phyloP scores from a whole-genome alignment of 2,888 invertebrate species.

The Phragmatobia fuliginosa region DNA sequence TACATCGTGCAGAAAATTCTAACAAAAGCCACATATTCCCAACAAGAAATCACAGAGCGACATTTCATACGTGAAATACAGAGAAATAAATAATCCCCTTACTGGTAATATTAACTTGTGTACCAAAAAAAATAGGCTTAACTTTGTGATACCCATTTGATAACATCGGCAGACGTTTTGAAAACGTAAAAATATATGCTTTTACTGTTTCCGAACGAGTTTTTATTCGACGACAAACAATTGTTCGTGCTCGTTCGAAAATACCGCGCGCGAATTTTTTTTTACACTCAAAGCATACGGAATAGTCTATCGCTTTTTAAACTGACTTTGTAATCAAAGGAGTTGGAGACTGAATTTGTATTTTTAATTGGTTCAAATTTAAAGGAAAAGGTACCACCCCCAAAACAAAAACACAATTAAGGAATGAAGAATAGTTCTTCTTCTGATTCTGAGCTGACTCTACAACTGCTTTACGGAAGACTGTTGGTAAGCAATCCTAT shows the following conservation, averaged over 20 bases:
- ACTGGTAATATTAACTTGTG: constrained; percentile 33
- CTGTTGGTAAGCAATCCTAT: neutral
- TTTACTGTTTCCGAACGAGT: constrained; percentile 31
- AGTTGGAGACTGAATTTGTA: too few species aligned
- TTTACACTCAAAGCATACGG: neutral
- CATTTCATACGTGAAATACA: constrained; percentile 1
- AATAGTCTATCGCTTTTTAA: neutral
- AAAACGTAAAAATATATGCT: constrained; percentile 31
- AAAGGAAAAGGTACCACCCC: too few species aligned
- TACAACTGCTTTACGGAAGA: neutral
- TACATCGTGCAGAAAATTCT: constrained; percentile 5
- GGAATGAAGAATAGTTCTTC: neutral
- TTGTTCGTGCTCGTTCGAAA: neutral
- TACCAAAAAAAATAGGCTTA: constrained; percentile 24
- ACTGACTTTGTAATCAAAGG: neutral
- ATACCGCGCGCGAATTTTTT: neutral
- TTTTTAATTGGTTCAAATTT: too few species aligned
- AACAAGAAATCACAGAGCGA: constrained; percentile 1
- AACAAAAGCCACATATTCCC: constrained; percentile 1
- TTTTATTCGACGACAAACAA: constrained; percentile 25
- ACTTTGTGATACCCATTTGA: constrained; percentile 37
- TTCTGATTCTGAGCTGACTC: neutral
- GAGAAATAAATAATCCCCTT: constrained; percentile 22
- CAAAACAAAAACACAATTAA: too few species aligned
- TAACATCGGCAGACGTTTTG: constrained; percentile 37